A percentile compares a stretch with the other conserved stretches of the same genome.
phyloP scores from a whole-genome alignment of 2,113 vertebrate genomes.

The Psophia crepitans region DNA sequence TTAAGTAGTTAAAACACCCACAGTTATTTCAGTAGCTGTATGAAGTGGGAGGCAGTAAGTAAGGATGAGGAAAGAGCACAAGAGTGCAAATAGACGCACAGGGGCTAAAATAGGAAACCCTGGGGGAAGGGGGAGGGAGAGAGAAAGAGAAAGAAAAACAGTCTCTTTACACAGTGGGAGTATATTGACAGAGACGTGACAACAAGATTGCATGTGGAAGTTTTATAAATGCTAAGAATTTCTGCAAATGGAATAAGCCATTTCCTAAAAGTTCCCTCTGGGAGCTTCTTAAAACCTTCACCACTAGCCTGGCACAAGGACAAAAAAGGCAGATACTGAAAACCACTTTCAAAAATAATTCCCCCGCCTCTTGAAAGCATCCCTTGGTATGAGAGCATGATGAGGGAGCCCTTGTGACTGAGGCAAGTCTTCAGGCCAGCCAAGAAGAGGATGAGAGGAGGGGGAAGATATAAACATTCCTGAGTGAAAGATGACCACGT shows the following conservation, averaged over 20 bases:
- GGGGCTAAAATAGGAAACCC: background rate
- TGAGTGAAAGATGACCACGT: background rate
- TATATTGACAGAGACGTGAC: background rate
- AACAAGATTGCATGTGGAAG: background rate
- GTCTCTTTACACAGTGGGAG: background rate
- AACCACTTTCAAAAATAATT: background rate
- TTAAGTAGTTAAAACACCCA: background rate
- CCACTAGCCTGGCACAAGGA: background rate
- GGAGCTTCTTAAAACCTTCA: constrained; percentile 2
- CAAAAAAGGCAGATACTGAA: background rate
- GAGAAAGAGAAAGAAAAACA: background rate
- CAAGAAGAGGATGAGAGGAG: background rate
- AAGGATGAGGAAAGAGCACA: background rate
- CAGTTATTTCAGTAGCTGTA: background rate
- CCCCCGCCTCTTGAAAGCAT: background rate
- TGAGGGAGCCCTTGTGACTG: background rate
- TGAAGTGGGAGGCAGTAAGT: background rate
- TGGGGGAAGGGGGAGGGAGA: background rate
- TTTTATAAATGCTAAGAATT: background rate
- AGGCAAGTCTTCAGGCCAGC: background rate
- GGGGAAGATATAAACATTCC: background rate
- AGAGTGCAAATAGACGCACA: background rate
- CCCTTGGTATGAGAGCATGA: background rate
- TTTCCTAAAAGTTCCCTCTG: constrained; percentile 4
- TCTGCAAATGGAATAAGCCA: constrained; percentile 2